A percentile compares a stretch with the other conserved stretches of the same genome.
Conservation (phyloP, 2,888 invertebrate genomes). For the Philaethria dido region DNA sequence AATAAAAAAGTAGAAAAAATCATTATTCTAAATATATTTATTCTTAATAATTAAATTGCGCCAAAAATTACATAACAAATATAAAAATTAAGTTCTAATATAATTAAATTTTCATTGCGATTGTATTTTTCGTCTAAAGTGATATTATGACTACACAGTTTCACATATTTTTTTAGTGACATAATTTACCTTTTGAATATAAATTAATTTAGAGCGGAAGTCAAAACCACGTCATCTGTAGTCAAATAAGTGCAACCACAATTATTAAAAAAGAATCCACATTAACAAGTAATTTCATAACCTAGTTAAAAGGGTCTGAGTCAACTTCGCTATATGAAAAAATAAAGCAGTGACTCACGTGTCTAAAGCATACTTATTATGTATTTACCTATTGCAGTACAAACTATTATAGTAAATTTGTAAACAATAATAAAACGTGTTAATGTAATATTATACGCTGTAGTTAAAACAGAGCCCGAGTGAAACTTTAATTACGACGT, state of each 20-base stretch:
- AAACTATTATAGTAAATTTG: slow-evolving; percentile 20
- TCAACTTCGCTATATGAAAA: slow-evolving; percentile 6
- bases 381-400: background rate
- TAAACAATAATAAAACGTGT: slow-evolving; percentile 30
- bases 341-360: slow-evolving; percentile 6
- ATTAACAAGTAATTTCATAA: background rate
- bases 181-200: too few relatives aligned
- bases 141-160: too few relatives aligned
- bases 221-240: background rate
- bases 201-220: background rate
- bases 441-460: slow-evolving; percentile 25
- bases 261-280: background rate
- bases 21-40: too few relatives aligned
- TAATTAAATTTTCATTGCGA: too few relatives aligned
- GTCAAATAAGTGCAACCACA: background rate
- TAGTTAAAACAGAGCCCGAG: slow-evolving; percentile 22
- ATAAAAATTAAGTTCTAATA: too few relatives aligned
- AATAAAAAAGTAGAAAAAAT: too few relatives aligned
- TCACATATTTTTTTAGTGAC: too few relatives aligned
- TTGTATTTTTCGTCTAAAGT: too few relatives aligned
- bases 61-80: too few relatives aligned
- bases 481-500: slow-evolving; percentile 28
- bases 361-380: background rate
- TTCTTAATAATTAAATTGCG: too few relatives aligned
- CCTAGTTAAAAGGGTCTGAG: slow-evolving; percentile 13